phyloP scores from a whole-genome alignment of 2,888 invertebrate genomes.

The Erebia ligea region DNA sequence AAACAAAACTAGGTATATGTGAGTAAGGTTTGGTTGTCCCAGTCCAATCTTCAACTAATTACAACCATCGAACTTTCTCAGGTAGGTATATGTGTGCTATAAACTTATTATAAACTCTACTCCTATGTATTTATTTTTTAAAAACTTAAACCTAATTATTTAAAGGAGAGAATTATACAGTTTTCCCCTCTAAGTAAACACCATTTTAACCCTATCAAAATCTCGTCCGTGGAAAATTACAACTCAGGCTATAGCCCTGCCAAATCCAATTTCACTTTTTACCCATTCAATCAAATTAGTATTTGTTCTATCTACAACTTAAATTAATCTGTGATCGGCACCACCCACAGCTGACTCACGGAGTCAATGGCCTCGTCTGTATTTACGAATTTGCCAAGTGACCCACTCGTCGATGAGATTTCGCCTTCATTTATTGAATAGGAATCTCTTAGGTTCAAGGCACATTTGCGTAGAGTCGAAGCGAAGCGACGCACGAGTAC shows the following conservation, averaged over 20 bases:
- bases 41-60: too few species aligned
- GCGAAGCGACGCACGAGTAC: not conserved
- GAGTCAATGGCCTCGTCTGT: constrained; percentile 37
- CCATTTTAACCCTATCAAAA: not conserved
- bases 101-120: not conserved
- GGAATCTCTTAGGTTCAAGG: constrained; percentile 1
- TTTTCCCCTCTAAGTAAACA: not conserved
- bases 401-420: constrained; percentile 33
- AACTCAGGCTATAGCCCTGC: not conserved
- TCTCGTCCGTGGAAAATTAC: not conserved
- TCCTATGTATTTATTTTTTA: not conserved
- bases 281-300: not conserved
- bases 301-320: constrained; percentile 16
- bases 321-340: constrained; percentile 27
- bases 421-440: constrained; percentile 29
- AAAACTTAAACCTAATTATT: not conserved
- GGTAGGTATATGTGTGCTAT: too few species aligned
- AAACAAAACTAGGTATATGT: too few species aligned
- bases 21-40: too few species aligned
- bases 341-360: constrained; percentile 36
- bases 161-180: not conserved
- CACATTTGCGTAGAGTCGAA: not conserved
- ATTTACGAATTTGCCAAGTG: constrained; percentile 39
- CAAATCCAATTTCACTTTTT: not conserved
- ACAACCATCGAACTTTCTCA: too few species aligned